Base-by-base conservation (phyloP, 2,888 invertebrate species). In the Heteromurus nitidus region DNA sequence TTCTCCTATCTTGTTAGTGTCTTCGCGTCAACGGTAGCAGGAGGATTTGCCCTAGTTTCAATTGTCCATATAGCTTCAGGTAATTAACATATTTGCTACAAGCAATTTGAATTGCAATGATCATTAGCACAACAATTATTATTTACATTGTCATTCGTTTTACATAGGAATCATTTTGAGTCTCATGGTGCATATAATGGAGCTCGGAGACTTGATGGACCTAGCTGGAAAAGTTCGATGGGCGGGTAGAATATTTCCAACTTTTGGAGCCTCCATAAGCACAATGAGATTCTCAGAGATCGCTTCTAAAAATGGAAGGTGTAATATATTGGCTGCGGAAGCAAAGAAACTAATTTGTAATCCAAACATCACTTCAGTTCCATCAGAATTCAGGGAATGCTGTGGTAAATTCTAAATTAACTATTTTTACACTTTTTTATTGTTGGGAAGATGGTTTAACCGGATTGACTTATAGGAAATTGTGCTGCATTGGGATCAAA, bases 1-100 rank as follows among this genome's bases (percentile, higher is more conserved):
- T 91, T 93, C 85, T 90, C 93, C 73, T 95, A 95, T 89, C 88
- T 93, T 2, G 89, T 91, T 74, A 91, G 91, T 70, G 91, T 91
- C 85, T 83, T 90, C 20, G 90, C 90, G 83, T 90, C 89, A 42
- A 90, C 91, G 0, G 89, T 90, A 9, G 90, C 92, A 18, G 89
- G 91, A 11, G 91, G 92, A 85, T 89, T 89, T 80, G 89, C 90
- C 2, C 88, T 89, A 87, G 84, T 90, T 1, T 88, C 88, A n/a
- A 88, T 89, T 84, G 88, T 89, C 22, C 86, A 88, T 50, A 80
- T 87, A 44, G 44, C 86, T 13, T 76, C 86, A 18, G 87, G 87
- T 85, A 24, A 13, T 28, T 44, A 24, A 18, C 20, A 20, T 36
- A 20, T 7, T 36, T 36, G 36, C 13, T 36, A 13, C 13, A 36